Percentiles rank a stretch among this genome's conserved stretches.
phyloP scores from a whole-genome alignment of 2,888 invertebrate species.

The Acanthopleura granulata region DNA sequence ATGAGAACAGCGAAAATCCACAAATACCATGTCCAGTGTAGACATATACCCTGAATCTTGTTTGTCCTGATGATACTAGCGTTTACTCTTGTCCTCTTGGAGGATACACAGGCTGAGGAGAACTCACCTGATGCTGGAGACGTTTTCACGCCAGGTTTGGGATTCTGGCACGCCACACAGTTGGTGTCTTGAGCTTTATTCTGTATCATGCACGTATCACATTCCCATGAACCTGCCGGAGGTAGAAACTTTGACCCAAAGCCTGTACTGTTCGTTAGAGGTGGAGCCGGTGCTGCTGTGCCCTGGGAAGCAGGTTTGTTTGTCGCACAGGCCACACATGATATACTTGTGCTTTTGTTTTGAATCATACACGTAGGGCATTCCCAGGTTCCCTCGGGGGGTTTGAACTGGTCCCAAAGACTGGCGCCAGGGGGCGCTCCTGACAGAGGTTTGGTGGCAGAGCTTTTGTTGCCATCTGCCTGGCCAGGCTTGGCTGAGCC shows the following conservation, averaged over 20 bases:
- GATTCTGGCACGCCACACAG: constrained; percentile 60
- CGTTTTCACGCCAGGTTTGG: constrained; percentile 56
- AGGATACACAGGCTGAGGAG: no score
- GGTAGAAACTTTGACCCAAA: constrained; percentile 45
- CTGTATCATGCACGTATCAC: constrained; percentile 60
- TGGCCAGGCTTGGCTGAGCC: constrained; percentile 61
- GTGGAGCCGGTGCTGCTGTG: not conserved
- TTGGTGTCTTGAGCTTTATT: constrained; percentile 49
- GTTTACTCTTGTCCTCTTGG: no score
- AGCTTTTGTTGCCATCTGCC: not conserved
- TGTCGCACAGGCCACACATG: constrained; percentile 61
- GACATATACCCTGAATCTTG: no score
- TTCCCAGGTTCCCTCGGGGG: constrained; percentile 59
- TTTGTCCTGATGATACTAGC: no score
- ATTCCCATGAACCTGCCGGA: constrained; percentile 61
- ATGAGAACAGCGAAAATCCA: no score
- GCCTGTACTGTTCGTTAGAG: not conserved
- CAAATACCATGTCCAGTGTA: no score
- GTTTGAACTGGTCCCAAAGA: constrained; percentile 44
- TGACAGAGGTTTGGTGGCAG: no score
- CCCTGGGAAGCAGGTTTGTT: constrained; percentile 51
- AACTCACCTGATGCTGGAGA: not conserved
- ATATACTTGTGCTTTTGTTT: constrained; percentile 47
- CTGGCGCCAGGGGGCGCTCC: not conserved
- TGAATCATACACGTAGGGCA: constrained; percentile 63